These are phyloP conservation scores for Cyanoramphus novaezelandiae DNA, from an alignment of 2,113 vertebrate species.

Conservation along the genomic window DNA sequence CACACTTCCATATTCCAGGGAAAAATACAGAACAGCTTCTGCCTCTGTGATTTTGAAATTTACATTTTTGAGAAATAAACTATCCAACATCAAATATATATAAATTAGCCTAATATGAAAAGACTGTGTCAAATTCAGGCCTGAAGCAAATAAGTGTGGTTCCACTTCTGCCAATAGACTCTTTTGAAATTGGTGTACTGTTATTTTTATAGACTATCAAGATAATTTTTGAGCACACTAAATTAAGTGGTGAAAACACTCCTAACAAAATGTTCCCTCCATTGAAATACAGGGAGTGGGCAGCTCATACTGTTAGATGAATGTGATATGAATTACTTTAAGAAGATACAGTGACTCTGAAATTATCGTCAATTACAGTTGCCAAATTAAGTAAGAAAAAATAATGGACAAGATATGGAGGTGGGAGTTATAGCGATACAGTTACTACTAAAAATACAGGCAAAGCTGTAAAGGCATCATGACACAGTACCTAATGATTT, in stretches of 20 bases:
- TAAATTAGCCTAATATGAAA: not conserved
- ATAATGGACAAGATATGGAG: slow-evolving; percentile 48
- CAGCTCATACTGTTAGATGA: not conserved
- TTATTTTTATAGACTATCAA: slow-evolving; percentile 34
- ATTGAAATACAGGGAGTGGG: slow-evolving; percentile 26
- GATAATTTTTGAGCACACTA: not conserved
- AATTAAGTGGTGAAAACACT: slow-evolving; percentile 24
- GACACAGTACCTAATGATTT: slow-evolving; percentile 43
- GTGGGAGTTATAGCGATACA: slow-evolving; percentile 27
- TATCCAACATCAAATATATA: not conserved
- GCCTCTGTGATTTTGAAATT: not conserved
- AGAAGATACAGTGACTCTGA: slow-evolving; percentile 41
- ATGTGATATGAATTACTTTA: slow-evolving; percentile 31
- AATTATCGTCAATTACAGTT: slow-evolving; percentile 38
- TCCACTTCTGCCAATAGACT: not conserved
- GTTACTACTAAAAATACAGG: slow-evolving; percentile 61
- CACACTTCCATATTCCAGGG: not conserved
- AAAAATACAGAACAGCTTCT: not conserved
- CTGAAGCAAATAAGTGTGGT: not conserved
- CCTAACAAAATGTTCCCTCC: slow-evolving; percentile 30
- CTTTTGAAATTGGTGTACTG: not conserved
- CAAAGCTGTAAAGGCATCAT: slow-evolving; percentile 37
- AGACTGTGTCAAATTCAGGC: not conserved
- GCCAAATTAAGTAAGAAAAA: slow-evolving; percentile 48
- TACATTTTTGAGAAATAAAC: not conserved